These are phyloP conservation scores for Enteromius afrohamiltoni DNA, from an alignment of 2,797 vertebrate species.

Conservation along the genomic window DNA sequence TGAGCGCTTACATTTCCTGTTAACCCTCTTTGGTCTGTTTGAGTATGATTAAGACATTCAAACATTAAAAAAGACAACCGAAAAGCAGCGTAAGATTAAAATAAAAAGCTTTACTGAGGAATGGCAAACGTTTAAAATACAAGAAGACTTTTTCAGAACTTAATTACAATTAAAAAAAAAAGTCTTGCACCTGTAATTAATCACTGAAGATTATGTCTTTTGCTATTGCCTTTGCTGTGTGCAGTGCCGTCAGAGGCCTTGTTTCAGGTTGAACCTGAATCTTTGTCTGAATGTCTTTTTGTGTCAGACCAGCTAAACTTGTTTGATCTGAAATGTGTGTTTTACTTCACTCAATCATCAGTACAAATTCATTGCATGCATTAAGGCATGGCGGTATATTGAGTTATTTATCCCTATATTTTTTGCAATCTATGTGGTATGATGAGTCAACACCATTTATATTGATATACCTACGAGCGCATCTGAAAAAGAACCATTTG, in stretches of 20 bases:
- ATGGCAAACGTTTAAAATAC: background rate
- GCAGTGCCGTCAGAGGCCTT: background rate
- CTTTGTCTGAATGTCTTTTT: background rate
- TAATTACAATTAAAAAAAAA: background rate
- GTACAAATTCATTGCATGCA: background rate
- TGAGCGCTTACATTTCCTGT: background rate
- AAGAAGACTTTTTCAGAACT: background rate
- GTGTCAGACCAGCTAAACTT: conserved; percentile 30
- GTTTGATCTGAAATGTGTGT: conserved; percentile 25
- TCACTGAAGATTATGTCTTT: background rate
- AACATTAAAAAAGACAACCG: background rate
- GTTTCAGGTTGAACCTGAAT: conserved; percentile 17
- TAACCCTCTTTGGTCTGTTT: background rate
- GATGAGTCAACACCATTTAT: background rate
- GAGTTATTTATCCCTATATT: background rate
- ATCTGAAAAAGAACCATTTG: background rate
- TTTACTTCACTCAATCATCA: background rate
- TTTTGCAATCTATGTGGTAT: background rate
- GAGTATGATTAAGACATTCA: background rate
- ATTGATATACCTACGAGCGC: background rate
- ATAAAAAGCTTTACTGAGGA: background rate
- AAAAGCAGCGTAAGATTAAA: background rate
- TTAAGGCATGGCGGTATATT: background rate
- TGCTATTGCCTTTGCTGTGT: background rate
- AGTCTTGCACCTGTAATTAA: background rate